Percentiles rank a stretch among this genome's conserved stretches.
These are phyloP conservation scores for Promerops cafer DNA, from an alignment of 2,113 vertebrate genomes.

Conservation along the genomic window DNA sequence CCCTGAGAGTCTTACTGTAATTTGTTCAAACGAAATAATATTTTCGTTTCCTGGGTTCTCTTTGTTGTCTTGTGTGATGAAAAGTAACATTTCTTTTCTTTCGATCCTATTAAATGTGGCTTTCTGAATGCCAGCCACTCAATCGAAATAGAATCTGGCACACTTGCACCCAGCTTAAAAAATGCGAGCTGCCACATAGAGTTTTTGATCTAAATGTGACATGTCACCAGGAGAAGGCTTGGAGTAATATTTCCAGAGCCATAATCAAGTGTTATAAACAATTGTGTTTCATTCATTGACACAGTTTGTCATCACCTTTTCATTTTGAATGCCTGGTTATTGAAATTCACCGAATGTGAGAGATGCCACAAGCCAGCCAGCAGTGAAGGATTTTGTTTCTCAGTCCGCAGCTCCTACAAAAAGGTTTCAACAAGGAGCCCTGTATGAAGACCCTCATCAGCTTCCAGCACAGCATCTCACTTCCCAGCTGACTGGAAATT, in stretches of 20 bases:
- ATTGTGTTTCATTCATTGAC: constrained; percentile 53
- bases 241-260: constrained; percentile 38
- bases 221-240: constrained; percentile 50
- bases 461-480: background rate
- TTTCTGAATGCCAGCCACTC: constrained; percentile 69
- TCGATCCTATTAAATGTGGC: constrained; percentile 76
- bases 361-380: constrained; percentile 1
- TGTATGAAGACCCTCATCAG: background rate
- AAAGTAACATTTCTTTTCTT: constrained; percentile 84
- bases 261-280: constrained; percentile 40
- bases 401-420: background rate
- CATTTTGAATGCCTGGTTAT: constrained; percentile 3
- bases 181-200: constrained; percentile 60
- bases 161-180: constrained; percentile 61
- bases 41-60: constrained; percentile 80
- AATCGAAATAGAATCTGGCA: constrained; percentile 73
- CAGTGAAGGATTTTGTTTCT: background rate
- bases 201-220: constrained; percentile 73
- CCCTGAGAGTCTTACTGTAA: constrained; percentile 77
- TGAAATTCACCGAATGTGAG: constrained; percentile 36
- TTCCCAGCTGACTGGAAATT: background rate
- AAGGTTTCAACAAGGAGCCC: background rate
- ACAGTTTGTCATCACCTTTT: constrained; percentile 59
- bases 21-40: constrained; percentile 85
- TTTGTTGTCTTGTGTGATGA: constrained; percentile 83